A percentile compares a stretch with the other conserved stretches of the same genome.
Conservation (phyloP, 2,113 vertebrate species). For the Sus scrofa region DNA sequence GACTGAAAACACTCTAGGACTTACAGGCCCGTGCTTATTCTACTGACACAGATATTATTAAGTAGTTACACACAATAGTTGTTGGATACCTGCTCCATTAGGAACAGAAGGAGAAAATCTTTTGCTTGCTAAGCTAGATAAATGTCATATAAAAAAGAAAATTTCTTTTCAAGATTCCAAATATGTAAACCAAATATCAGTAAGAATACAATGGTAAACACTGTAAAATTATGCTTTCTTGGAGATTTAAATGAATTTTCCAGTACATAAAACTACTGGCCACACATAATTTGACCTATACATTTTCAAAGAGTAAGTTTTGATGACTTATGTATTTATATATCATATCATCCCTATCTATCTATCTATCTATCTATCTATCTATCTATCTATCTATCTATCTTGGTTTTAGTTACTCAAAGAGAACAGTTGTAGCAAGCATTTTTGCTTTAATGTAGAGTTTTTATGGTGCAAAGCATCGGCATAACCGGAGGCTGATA, state of each 20-base stretch:
- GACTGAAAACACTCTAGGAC: background rate
- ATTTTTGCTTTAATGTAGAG: conserved; percentile 2
- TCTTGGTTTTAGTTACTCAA: conserved; percentile 14
- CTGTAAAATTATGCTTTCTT: background rate
- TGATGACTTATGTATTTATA: background rate
- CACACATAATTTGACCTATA: background rate
- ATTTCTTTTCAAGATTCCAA: conserved; percentile 35
- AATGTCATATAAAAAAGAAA: conserved; percentile 22
- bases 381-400: background rate
- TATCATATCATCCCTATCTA: no score
- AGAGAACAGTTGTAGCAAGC: conserved; percentile 21
- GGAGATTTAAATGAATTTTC: background rate
- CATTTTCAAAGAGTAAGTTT: background rate
- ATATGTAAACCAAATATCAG: background rate
- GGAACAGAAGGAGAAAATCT: conserved; percentile 38
- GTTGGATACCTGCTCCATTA: background rate
- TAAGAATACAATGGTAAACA: background rate
- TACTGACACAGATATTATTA: background rate
- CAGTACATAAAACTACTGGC: background rate
- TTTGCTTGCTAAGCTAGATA: conserved; percentile 33
- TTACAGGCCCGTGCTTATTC: background rate
- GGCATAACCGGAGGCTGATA: no score
- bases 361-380: no score
- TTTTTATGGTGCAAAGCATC: background rate
- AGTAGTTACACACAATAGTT: background rate